Percentiles rank a stretch among this genome's conserved stretches.
These are phyloP conservation scores for Carcina quercana DNA, from an alignment of 2,888 invertebrate genomes.

Conservation along the genomic window DNA sequence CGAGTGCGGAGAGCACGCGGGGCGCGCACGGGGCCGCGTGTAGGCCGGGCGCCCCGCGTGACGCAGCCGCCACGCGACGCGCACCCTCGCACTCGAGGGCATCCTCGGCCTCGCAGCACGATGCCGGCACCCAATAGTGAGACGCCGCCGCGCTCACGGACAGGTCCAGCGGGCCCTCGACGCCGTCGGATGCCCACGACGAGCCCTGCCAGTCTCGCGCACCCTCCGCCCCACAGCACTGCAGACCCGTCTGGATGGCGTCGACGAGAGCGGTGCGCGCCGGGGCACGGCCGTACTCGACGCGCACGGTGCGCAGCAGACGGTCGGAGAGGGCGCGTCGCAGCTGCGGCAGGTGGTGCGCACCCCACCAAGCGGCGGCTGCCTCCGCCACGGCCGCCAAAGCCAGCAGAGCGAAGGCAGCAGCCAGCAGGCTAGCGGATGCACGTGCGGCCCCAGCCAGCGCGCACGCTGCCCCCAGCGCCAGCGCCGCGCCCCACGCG, in stretches of 20 bases:
- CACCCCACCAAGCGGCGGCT: constrained; percentile 60
- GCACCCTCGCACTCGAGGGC: constrained; percentile 25
- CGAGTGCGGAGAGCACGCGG: constrained; percentile 38
- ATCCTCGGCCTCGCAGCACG: constrained; percentile 36
- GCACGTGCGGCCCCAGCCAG: constrained; percentile 40
- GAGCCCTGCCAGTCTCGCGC: constrained; percentile 89
- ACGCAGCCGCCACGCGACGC: constrained; percentile 36
- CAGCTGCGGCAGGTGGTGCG: constrained; percentile 50
- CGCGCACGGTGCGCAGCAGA: constrained; percentile 37
- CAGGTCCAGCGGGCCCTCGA: constrained; percentile 35
- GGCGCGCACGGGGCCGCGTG: constrained; percentile 38
- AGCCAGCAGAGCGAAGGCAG: constrained; percentile 50
- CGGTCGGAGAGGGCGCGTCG: constrained; percentile 36
- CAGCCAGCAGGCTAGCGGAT: constrained; percentile 47
- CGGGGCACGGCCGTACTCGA: constrained; percentile 46
- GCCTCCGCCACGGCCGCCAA: constrained; percentile 52
- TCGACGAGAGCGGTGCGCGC: constrained; percentile 50
- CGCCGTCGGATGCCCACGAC: constrained; percentile 28
- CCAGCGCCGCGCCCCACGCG: constrained; percentile 44
- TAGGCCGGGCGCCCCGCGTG: constrained; percentile 28
- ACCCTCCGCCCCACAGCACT: constrained; percentile 96
- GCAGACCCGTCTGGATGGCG: constrained; percentile 69
- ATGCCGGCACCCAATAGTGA: constrained; percentile 50
- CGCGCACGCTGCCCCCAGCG: constrained; percentile 29
- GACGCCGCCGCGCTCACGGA: constrained; percentile 43